Evolutionary conservation across 2,888 invertebrate species (phyloP).

Genomic region (Heteromyza rotundicornis): DNA sequence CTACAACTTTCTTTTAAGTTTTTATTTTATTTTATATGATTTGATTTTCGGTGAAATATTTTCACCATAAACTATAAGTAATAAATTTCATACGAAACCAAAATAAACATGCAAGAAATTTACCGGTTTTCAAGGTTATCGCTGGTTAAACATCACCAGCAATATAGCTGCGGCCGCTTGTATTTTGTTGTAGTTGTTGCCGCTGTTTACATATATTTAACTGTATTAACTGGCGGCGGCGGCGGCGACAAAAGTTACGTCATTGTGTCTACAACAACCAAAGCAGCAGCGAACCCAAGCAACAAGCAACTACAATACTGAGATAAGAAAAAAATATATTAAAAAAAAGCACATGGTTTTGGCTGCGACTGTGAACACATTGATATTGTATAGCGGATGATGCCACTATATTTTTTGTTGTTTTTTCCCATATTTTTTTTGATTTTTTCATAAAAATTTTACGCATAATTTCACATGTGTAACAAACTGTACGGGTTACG

Average conservation of each 20-base stretch:
- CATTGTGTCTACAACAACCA: slow-evolving; percentile 1
- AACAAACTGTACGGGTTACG: too few species aligned
- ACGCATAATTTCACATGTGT: neutral
- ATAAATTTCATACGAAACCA: neutral
- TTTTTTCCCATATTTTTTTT: neutral
- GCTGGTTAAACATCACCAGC: slow-evolving; percentile 23
- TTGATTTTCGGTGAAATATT: neutral
- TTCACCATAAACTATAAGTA: neutral
- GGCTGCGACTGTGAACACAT: neutral
- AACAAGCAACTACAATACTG: too few species aligned
- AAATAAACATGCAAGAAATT: slow-evolving; percentile 23
- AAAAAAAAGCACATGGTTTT: neutral
- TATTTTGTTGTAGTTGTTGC: neutral
- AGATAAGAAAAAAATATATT: neutral
- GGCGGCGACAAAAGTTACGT: slow-evolving; percentile 10
- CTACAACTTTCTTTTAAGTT: slow-evolving; percentile 11
- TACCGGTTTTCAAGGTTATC: slow-evolving; percentile 44
- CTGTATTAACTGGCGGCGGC: slow-evolving; percentile 27
- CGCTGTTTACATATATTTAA: slow-evolving; percentile 34
- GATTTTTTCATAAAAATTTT: neutral
- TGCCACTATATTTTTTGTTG: neutral
- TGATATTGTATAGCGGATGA: neutral
- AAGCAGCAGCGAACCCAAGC: neutral
- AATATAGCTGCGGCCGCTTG: neutral
- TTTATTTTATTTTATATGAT: neutral